Conservation (phyloP, 2,888 invertebrate genomes). For the Folsomia candida region DNA sequence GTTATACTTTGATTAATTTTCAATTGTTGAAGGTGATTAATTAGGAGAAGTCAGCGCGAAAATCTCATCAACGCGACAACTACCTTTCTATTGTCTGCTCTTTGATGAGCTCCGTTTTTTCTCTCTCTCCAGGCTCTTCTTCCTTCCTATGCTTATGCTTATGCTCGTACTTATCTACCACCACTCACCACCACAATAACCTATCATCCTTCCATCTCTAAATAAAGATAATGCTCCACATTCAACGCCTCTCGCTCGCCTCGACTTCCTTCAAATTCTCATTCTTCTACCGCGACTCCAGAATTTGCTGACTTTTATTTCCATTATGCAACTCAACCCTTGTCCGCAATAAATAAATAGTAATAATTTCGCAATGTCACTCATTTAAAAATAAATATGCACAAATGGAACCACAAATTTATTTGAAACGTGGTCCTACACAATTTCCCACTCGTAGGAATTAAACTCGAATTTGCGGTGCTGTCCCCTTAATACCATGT, state of each 20-base stretch:
- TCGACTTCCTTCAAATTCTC: not conserved
- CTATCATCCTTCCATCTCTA: slow-evolving; percentile 13
- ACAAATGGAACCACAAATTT: too few relatives aligned
- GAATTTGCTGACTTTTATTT: not conserved
- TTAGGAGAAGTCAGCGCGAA: slow-evolving; percentile 48
- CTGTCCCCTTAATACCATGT: too few relatives aligned
- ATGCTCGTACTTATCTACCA: slow-evolving; percentile 14
- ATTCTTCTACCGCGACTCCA: not conserved
- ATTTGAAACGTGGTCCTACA: too few relatives aligned
- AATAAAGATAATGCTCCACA: slow-evolving; percentile 20
- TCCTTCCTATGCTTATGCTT: slow-evolving; percentile 11
- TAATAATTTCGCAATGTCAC: too few relatives aligned
- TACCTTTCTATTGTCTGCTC: slow-evolving; percentile 43
- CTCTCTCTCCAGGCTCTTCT: slow-evolving; percentile 13
- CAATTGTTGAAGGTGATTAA: slow-evolving; percentile 50
- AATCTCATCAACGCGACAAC: slow-evolving; percentile 47
- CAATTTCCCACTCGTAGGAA: too few relatives aligned
- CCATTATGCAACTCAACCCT: not conserved
- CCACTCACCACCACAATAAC: slow-evolving; percentile 19
- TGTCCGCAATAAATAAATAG: too few relatives aligned
- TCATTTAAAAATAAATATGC: too few relatives aligned
- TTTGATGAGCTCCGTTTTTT: slow-evolving; percentile 44
- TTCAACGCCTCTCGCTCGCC: slow-evolving; percentile 11
- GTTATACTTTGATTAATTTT: slow-evolving; percentile 50
- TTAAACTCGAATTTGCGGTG: too few relatives aligned